These are phyloP conservation scores for Cantharis lateralis DNA, from an alignment of 2,888 invertebrate genomes.

Conservation along the genomic window DNA sequence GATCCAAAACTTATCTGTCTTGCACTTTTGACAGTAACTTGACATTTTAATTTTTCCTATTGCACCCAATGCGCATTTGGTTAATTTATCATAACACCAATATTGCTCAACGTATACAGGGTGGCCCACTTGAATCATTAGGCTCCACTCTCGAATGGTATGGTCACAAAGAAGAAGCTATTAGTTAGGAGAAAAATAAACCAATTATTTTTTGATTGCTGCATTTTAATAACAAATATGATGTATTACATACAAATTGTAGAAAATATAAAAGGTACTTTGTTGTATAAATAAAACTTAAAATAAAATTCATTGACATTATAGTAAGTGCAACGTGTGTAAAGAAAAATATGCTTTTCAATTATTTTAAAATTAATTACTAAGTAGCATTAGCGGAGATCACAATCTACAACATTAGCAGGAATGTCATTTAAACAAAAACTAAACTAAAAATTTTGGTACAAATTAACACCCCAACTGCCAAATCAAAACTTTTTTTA, in stretches of 20 bases:
- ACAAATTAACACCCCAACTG: background rate
- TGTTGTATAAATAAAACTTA: background rate
- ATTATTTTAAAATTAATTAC: background rate
- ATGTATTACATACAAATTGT: background rate
- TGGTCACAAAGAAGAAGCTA: background rate
- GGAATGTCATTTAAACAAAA: background rate
- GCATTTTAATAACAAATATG: background rate
- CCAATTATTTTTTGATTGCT: background rate
- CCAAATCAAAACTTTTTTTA: background rate
- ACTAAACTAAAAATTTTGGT: background rate
- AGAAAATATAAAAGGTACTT: background rate
- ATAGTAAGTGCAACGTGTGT: background rate
- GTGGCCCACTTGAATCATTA: too few relatives aligned
- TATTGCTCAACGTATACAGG: background rate
- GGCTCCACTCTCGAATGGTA: too few relatives aligned
- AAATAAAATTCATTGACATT: background rate
- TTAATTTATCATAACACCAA: background rate
- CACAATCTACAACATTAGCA: background rate
- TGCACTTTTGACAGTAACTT: slow-evolving; percentile 37
- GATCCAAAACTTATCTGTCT: slow-evolving; percentile 30
- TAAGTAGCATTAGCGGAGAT: background rate
- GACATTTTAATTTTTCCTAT: background rate
- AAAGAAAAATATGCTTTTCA: background rate
- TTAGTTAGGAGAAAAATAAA: background rate
- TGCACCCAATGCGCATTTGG: background rate